Conservation (phyloP, 2,797 vertebrate species). For the Columba guinea region DNA sequence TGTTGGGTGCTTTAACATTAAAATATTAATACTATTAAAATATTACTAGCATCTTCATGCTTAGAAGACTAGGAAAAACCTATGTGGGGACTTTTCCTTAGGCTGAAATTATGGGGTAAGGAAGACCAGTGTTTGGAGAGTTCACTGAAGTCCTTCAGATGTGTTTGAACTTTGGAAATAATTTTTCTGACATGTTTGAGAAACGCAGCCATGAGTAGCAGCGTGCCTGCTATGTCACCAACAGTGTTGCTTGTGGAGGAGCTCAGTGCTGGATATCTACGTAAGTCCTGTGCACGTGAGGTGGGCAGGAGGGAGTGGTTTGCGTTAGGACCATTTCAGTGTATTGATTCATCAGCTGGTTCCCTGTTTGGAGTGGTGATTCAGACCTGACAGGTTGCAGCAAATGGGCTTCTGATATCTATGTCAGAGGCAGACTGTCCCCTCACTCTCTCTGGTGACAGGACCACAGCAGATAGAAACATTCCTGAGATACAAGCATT, state of each 20-base stretch:
- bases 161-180: not conserved
- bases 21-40: not conserved
- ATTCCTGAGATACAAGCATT: not conserved
- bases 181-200: not conserved
- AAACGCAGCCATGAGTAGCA: not conserved
- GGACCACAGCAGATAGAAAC: not conserved
- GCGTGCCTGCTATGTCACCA: accelerated
- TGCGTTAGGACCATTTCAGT: not conserved
- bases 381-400: not conserved
- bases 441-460: not conserved
- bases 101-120: not conserved
- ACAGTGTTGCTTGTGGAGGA: not conserved
- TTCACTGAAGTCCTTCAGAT: not conserved
- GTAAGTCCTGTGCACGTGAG: not conserved
- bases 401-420: not conserved
- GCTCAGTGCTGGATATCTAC: accelerated
- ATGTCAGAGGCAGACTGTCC: accelerated
- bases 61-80: not conserved
- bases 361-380: not conserved
- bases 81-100: not conserved
- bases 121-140: not conserved
- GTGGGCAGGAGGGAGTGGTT: accelerated
- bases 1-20: not conserved
- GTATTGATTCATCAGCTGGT: not conserved
- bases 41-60: not conserved